Base-by-base conservation (phyloP, 2,797 vertebrate species). In the Chaunax sp. region DNA sequence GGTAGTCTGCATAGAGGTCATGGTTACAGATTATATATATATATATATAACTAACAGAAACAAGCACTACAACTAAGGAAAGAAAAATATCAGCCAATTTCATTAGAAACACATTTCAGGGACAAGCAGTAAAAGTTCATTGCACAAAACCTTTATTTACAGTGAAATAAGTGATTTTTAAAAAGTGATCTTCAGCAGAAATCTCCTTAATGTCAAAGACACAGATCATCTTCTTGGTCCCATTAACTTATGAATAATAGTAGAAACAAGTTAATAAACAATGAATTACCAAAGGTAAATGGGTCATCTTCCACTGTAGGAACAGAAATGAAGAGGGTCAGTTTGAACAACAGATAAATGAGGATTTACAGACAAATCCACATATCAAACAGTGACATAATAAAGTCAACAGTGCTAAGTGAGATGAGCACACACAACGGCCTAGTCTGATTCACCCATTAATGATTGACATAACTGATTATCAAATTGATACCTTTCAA, bases 231-330 rank as follows among this genome's bases (percentile, higher is more conserved):
- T 33, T 44, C 11, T 7, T 49, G 13, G 6, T 37, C 7, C 33
- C 10, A 20, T 41, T 51, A 51, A 45, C 11, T 40, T 30, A 14
- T 38, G 23, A 45, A 30, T 30, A 30, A 9, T 2, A 30, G 28
- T 30, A 30, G 9, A 45, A 64, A 58, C 26, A 26, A 47, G 22
- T 35, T 28, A 40, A 3, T 51, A 56, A 63, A 49, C 2, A 25
- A 56, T 40, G 23, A 26, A 5, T 92, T 84, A 95, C 94, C 94
- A 60, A 94, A 95, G 20, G 84, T 92, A 46, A 95, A 95, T 1
- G 93, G 92, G 45, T 95, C 89, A 6, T 93, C 90, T 62, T 87
- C 87, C 15, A 53, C 90, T 88, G 87, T 10, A 23, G 65, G 20
- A 68, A 79, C 5, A 77, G 9, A 87, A 75, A 67, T 25, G 2